Evolutionary conservation across 2,888 invertebrate species (phyloP), one percentile per base, ranked within the genome.

Genomic region (Itoplectis maculator): DNA sequence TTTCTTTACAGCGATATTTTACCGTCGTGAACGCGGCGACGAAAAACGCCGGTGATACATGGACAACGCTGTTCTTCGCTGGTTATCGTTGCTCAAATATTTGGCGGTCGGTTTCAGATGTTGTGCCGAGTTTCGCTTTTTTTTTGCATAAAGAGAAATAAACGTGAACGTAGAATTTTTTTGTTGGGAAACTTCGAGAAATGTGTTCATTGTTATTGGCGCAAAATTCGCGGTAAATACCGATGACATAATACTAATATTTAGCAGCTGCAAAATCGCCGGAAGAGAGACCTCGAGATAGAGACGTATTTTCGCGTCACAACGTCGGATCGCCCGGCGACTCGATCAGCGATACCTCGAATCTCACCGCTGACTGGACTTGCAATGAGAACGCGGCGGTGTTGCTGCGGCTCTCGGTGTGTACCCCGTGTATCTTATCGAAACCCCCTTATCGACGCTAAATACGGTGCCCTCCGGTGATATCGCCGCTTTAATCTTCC

Each of bases 391-490:
- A 66, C 66, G n/a, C n/a, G n/a, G n/a, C n/a, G n/a, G n/a, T n/a
- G n/a, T n/a, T n/a, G n/a, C n/a, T n/a, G n/a, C n/a, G n/a, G n/a
- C n/a, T n/a, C n/a, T n/a, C n/a, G 13, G 37, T 20, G 51, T 59
- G 73, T 42, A 15, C 42, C 54, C n/a, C 20, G n/a, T 56, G 6
- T 72, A 59, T 82, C 81, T 82, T 82, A 82, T 82, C 81, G 75
- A 65, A 45, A 78, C 69, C 29, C 74, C 15, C 78, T 82, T 82
- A 82, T 82, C 81, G 54, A 63, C 68, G 35, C 18, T 45, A 61
- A 69, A 29, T 37, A 35, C 49, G 59, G 37, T 13, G 63, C 66
- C 15, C 29, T 42, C 18, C 35, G 3, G 69, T 15, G 59, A 65
- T 78, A 76, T 59, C 63, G 69, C 63, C n/a, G n/a, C 40, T 40